Evolutionary conservation across 37 sponge, comb jelly and placozoan genomes (phyloP).

Genomic region (Ephydatia muelleri): DNA sequence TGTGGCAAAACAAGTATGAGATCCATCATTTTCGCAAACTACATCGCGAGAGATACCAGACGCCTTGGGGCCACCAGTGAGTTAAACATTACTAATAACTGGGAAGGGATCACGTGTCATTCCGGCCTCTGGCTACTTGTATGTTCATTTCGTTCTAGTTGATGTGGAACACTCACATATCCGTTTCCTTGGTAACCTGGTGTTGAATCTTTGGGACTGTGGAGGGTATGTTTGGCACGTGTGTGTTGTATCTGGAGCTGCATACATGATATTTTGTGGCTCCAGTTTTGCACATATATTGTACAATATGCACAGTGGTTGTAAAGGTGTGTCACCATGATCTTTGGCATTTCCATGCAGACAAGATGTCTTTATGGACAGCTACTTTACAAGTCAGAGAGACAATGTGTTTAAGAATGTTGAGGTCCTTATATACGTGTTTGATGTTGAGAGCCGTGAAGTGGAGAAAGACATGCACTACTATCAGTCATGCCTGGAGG

Average conservation of each 20-base stretch:
- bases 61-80: slow-evolving; percentile 96
- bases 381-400: slow-evolving; percentile 95
- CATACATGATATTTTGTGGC: too few relatives aligned
- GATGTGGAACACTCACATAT: slow-evolving; percentile 98
- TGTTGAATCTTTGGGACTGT: slow-evolving; percentile 99
- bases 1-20: slow-evolving; percentile 99
- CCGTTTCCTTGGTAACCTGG: slow-evolving; percentile 98
- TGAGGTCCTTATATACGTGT: slow-evolving; percentile 98
- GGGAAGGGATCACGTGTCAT: too few relatives aligned
- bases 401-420: slow-evolving; percentile 96
- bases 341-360: slow-evolving; percentile 20
- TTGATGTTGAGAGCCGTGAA: slow-evolving; percentile 98
- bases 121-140: not conserved
- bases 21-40: slow-evolving; percentile 99
- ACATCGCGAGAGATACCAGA: slow-evolving; percentile 97
- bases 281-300: too few relatives aligned
- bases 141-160: slow-evolving; percentile 73
- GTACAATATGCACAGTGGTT: too few relatives aligned
- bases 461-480: slow-evolving; percentile 96
- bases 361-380: slow-evolving; percentile 98
- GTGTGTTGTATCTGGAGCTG: not conserved
- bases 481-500: slow-evolving; percentile 98
- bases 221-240: slow-evolving; percentile 81
- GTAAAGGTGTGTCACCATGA: too few relatives aligned
- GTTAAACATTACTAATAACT: slow-evolving; percentile 27